Percentiles rank a stretch among this genome's conserved stretches.
Evolutionary conservation across 2,888 invertebrate genomes (phyloP).

Genomic region (Galeruca laticollis): DNA sequence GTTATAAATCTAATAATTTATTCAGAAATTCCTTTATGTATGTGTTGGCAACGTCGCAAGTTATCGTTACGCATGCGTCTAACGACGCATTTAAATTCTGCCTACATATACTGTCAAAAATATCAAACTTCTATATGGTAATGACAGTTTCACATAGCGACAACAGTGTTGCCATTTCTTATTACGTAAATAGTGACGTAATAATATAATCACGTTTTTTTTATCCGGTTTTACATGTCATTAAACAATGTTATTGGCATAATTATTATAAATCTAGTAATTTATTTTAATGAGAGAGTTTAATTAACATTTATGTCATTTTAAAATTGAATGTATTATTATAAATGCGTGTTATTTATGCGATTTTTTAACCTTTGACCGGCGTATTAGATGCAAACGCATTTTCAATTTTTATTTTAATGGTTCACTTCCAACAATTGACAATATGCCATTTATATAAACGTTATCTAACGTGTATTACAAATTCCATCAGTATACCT

Average conservation of each 20-base stretch:
- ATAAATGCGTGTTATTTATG: neutral
- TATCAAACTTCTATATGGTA: no score
- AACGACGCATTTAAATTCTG: no score
- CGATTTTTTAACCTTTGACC: constrained; percentile 1
- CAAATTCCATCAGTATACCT: neutral
- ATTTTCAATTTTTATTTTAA: neutral
- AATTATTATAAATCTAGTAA: neutral
- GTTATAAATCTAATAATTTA: neutral
- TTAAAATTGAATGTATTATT: neutral
- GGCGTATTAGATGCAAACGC: neutral
- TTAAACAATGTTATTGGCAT: neutral
- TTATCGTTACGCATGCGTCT: no score
- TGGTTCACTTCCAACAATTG: neutral
- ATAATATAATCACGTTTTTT: no score
- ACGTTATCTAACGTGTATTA: neutral
- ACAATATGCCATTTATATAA: neutral
- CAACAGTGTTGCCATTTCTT: no score
- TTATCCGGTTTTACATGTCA: no score
- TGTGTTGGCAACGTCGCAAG: no score
- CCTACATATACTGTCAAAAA: no score
- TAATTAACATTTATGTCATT: neutral
- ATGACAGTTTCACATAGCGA: no score
- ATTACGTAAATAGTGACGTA: no score
- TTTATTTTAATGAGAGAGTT: neutral
- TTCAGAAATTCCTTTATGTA: no score